Evolutionary conservation across 2,888 invertebrate genomes (phyloP).

Genomic region (Drosophila antonietae): DNA sequence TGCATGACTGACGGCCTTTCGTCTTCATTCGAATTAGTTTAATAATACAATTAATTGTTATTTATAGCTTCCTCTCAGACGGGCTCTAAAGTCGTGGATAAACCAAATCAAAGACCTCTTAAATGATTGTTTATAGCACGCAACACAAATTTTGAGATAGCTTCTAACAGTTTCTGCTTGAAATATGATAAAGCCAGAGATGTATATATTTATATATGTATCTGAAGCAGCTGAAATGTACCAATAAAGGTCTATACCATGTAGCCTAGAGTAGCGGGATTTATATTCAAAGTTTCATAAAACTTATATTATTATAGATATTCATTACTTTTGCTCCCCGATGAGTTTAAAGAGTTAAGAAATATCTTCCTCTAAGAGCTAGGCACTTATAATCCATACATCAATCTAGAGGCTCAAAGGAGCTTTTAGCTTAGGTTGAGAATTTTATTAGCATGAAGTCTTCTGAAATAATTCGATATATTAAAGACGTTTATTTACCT

Average conservation of each 20-base stretch:
- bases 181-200: constrained; percentile 1
- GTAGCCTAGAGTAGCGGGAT: background rate
- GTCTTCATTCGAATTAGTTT: constrained; percentile 75
- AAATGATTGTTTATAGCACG: constrained; percentile 71
- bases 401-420: too few relatives aligned
- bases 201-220: background rate
- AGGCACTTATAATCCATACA: too few relatives aligned
- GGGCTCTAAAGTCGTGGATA: constrained; percentile 24
- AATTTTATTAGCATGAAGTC: too few relatives aligned
- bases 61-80: constrained; percentile 73
- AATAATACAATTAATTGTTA: constrained; percentile 81
- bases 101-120: constrained; percentile 21
- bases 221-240: background rate
- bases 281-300: too few relatives aligned
- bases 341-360: too few relatives aligned
- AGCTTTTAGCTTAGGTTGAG: too few relatives aligned
- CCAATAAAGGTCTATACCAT: background rate
- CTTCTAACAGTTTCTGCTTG: constrained; percentile 44
- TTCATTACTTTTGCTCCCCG: too few relatives aligned
- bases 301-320: too few relatives aligned
- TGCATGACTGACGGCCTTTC: constrained; percentile 79
- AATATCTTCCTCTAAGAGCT: too few relatives aligned
- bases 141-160: constrained; percentile 46
- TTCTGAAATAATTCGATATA: too few relatives aligned
- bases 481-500: too few relatives aligned